Conservation (phyloP, 64 coral and sea anemone species). For the Catalaphyllia jardinei region DNA sequence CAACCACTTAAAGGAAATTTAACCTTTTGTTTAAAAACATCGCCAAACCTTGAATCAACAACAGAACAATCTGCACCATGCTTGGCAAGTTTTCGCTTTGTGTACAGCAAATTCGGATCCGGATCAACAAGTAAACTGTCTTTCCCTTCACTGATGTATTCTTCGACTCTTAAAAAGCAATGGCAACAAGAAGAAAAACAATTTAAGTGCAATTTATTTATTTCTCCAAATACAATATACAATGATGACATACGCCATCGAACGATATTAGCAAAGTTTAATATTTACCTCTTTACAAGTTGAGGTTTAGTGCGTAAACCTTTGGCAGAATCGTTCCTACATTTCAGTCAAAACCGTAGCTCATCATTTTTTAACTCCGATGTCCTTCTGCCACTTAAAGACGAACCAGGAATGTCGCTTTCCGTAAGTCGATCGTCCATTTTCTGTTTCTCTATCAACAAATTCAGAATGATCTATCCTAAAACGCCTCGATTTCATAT, state of each 20-base stretch:
- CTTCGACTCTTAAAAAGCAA: conserved; percentile 56
- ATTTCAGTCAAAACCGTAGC: conserved; percentile 43
- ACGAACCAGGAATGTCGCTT: neutral
- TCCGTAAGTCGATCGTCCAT: neutral
- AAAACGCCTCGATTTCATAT: too few species aligned
- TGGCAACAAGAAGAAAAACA: neutral
- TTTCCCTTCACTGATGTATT: conserved; percentile 36
- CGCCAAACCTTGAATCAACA: neutral
- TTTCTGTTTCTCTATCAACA: too few species aligned
- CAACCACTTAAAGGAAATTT: conserved; percentile 42
- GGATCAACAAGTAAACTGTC: conserved; percentile 56
- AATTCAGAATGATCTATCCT: too few species aligned
- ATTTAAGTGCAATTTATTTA: neutral
- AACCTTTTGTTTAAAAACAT: neutral
- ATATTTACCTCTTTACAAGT: conserved; percentile 53
- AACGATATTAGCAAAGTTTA: neutral
- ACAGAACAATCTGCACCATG: neutral
- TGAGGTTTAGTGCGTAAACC: conserved; percentile 51
- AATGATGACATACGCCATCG: neutral
- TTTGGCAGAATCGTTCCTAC: conserved; percentile 23
- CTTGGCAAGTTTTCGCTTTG: conserved; percentile 41
- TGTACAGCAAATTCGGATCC: conserved; percentile 39
- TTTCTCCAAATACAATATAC: neutral
- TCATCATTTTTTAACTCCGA: conserved; percentile 15
- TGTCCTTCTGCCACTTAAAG: conserved; percentile 9